phyloP scores from a whole-genome alignment of 2,113 vertebrate species.

The Hassar affinis region DNA sequence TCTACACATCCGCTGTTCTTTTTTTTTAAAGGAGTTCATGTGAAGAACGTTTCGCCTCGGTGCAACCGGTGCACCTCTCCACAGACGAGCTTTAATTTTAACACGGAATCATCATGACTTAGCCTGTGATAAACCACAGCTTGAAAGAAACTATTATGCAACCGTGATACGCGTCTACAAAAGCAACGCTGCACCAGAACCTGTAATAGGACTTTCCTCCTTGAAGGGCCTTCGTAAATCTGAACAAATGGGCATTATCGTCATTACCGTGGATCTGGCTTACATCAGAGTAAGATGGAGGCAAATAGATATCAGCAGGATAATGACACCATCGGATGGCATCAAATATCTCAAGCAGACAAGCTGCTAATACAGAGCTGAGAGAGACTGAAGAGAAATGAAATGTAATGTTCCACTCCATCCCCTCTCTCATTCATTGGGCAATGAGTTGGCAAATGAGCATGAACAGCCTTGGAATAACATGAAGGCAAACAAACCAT shows the following conservation, averaged over 20 bases:
- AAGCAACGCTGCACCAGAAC: neutral
- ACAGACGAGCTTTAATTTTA: slow-evolving; percentile 70
- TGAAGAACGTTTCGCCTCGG: slow-evolving; percentile 46
- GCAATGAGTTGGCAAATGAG: slow-evolving; percentile 43
- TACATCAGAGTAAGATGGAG: slow-evolving; percentile 20
- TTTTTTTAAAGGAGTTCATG: slow-evolving; percentile 10
- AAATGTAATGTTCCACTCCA: slow-evolving; percentile 45
- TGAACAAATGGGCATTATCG: slow-evolving; percentile 19
- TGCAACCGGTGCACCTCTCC: slow-evolving; percentile 47
- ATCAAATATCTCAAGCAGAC: slow-evolving; percentile 38
- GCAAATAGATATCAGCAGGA: slow-evolving; percentile 33
- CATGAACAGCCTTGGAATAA: slow-evolving; percentile 17
- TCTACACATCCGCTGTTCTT: slow-evolving; percentile 23
- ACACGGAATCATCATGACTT: slow-evolving; percentile 45
- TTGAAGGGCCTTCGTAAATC: slow-evolving; percentile 10
- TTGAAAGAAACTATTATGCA: neutral
- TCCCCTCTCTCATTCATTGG: slow-evolving; percentile 26
- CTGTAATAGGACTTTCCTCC: neutral
- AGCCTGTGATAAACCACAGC: neutral
- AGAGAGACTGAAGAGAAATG: slow-evolving; percentile 16
- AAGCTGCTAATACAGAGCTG: slow-evolving; percentile 22
- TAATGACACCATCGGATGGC: slow-evolving; percentile 43
- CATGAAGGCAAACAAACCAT: slow-evolving; percentile 31
- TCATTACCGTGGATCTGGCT: slow-evolving; percentile 28
- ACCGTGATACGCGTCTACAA: neutral